Base-by-base conservation (phyloP, 2,888 invertebrate genomes). In the Neoaliturus tenellus region DNA sequence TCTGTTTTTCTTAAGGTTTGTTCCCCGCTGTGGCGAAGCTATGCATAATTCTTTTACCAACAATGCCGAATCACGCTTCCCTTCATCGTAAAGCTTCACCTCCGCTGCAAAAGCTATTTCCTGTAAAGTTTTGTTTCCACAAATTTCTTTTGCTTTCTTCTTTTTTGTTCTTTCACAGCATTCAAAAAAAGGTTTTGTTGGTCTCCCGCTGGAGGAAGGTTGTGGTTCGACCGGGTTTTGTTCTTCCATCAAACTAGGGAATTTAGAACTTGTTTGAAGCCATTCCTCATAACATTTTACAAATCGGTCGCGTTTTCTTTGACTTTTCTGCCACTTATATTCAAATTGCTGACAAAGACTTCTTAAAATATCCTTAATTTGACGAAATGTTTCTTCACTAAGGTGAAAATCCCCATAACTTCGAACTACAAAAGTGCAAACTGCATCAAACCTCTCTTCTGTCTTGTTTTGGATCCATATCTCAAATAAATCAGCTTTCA, bases 1-100 rank as follows among this genome's bases (percentile, higher is more conserved):
- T 10, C 35, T 35, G 35, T 20, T 55, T 55, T 55, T 55, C 20
- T 55, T 25, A 4, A 55, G 20, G 23, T 55, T 55, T 8, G 58
- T 55, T 55, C 58, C 58, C 12, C 58, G 58, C 12, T 55, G 58
- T 20, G 58, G 58, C 58, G 58, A 55, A 55, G 58, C 20, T 12
- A 23, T 6, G 25, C 20, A 55, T 23, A 35, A 10, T 35, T 35
- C 35, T 17, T 62, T 62, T 3, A 44, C 62, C 10, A 62, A 20
- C 20, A 23, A 17, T 62, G 14, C 62, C 20, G 62, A 62, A 10
- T 62, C 62, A 12, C n/a, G 14, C 20, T 62, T 62, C 20, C 62
- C 62, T n/a, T 62, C 62, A 20, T 62, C 20, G 17, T 20, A 62
- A 20, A 28, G 17, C 20, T 62, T 62, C 3, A 17, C 10, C 17